These are phyloP conservation scores for Papilio helenus DNA, from an alignment of 1,140 invertebrate genomes.

Conservation along the genomic window DNA sequence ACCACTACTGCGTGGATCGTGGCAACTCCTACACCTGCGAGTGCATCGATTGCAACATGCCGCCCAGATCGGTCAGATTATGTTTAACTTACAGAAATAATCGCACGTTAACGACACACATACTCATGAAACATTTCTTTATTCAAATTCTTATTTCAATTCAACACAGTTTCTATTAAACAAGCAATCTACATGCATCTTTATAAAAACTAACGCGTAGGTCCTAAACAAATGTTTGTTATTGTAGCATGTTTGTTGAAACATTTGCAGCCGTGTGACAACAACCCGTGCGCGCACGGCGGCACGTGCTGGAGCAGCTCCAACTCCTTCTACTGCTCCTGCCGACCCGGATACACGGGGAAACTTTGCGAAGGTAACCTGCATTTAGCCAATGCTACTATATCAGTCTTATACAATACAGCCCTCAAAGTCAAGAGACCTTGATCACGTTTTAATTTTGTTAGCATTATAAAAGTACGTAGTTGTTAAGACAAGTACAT, in stretches of 20 bases:
- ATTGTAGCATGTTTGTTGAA: constrained; percentile 37
- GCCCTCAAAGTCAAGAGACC: too few species aligned
- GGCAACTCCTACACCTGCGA: constrained; percentile 89
- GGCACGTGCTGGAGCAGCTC: constrained; percentile 90
- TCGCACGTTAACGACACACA: background rate
- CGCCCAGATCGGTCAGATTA: constrained; percentile 68
- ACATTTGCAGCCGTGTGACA: constrained; percentile 86
- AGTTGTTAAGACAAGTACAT: too few species aligned
- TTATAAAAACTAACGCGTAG: constrained; percentile 28
- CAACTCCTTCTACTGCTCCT: constrained; percentile 90
- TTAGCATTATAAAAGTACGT: too few species aligned
- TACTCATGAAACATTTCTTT: background rate
- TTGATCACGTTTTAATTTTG: too few species aligned
- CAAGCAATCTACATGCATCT: too few species aligned
- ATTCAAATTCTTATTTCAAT: background rate
- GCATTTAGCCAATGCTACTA: constrained; percentile 22
- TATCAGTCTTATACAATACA: background rate
- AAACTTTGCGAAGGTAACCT: constrained; percentile 87
- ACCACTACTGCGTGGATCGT: constrained; percentile 86
- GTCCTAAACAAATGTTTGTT: background rate
- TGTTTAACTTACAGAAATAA: background rate
- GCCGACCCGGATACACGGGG: constrained; percentile 89
- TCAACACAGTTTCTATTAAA: too few species aligned
- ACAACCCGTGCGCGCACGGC: constrained; percentile 89
- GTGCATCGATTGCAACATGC: constrained; percentile 85